Base-by-base conservation (phyloP, 2,888 invertebrate genomes). In the Caenorhabditis sp. region DNA sequence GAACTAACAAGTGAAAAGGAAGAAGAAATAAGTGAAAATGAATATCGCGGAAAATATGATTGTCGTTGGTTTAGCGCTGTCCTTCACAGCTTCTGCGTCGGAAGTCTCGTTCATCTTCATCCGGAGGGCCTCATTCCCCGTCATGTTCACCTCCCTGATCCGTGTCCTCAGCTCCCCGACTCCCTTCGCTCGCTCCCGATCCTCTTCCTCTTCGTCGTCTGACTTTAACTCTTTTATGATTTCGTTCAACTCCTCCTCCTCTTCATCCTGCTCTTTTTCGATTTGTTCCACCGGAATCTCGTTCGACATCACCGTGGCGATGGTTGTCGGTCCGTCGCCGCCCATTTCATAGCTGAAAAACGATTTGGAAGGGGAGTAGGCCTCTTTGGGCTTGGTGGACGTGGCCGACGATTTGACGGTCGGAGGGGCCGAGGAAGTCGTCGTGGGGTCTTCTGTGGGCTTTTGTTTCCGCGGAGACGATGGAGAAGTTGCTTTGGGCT, bases 361-460 rank as follows among this genome's bases (percentile, higher is more conserved):
- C n/a, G 58, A 56, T 52, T 68, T 62, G 39, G 75, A 75, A 17
- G 75, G 75, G 8, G 75, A 75, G 52, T 75, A 75, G 13, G 68
- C 43, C 15, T 37, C 75, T 61, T 61, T 68, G 15, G 68, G 52
- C 59, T 59, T 73, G 3, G 37, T 13, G 3, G 71, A 61, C n/a
- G 71, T 61, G n/a, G 62, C 30, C 17, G 55, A n/a, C 6, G 41
- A 11, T 15, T 46, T 22, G n/a, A 27, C 13, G 3, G 27, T 9
- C 5, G 68, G 43, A 32, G 65, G 30, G 22, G n/a, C 7, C 15
- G 50, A 17, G 24, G 39, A 39, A 45, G 59, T 50, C 9, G 56
- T 5, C 3, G 52, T 41, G 5, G 52, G 15, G 43, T 43, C 50
- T 32, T 27, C 24, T 2, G 27, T 37, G 32, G 7, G 32, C 26